A percentile compares a stretch with the other conserved stretches of the same genome.
Conservation (phyloP, 2,888 invertebrate species). For the Tipula helvola region DNA sequence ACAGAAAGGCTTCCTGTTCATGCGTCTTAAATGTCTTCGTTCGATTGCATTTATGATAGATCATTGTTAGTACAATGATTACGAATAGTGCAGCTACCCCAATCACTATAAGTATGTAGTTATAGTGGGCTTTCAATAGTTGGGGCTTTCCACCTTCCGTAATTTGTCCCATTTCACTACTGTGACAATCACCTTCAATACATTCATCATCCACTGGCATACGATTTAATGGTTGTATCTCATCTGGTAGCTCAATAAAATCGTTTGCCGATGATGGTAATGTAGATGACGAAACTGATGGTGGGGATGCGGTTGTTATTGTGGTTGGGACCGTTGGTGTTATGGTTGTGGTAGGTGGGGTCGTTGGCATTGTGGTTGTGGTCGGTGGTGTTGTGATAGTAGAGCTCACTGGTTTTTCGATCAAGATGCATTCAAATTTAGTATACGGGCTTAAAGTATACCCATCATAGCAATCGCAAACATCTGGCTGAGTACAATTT, state of each 20-base stretch:
- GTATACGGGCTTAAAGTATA: background rate
- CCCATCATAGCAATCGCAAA: slow-evolving; percentile 12
- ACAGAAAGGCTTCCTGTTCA: background rate
- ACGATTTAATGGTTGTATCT: background rate
- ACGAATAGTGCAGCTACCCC: background rate
- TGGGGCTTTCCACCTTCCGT: background rate
- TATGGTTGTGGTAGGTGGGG: background rate
- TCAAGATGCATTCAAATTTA: background rate
- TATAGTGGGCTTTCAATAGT: background rate
- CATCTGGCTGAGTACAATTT: slow-evolving; percentile 11
- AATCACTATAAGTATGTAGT: background rate
- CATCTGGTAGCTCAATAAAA: background rate
- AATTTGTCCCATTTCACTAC: background rate
- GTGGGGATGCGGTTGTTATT: background rate
- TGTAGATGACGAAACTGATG: background rate
- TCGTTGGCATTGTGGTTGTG: background rate
- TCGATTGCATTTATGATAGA: background rate
- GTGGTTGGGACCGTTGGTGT: background rate
- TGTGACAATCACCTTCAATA: background rate
- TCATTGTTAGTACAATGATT: background rate
- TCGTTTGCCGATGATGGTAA: background rate
- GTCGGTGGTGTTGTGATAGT: background rate
- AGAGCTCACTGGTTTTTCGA: background rate
- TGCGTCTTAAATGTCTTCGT: background rate
- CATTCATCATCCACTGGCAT: background rate